Percentiles rank a stretch among this genome's conserved stretches.
These are phyloP conservation scores for Myanophis thanlyinensis DNA, from an alignment of 2,113 vertebrate species.

Conservation along the genomic window DNA sequence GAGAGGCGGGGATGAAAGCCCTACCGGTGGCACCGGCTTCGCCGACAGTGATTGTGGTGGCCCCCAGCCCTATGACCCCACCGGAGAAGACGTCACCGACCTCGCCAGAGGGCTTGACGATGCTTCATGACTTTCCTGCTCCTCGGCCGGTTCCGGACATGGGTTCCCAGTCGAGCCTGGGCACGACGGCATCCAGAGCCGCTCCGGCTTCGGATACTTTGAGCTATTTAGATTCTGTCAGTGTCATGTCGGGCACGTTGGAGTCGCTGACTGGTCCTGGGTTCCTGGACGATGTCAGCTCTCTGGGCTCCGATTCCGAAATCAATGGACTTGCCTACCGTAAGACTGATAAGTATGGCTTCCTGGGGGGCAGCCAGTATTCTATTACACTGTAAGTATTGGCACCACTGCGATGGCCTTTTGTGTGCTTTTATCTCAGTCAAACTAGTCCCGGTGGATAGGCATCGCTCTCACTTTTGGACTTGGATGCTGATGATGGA, in stretches of 20 bases:
- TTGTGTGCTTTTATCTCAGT: neutral
- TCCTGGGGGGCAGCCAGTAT: conserved; percentile 86
- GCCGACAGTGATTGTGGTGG: conserved; percentile 52
- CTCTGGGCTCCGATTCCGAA: conserved; percentile 87
- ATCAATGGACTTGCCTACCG: conserved; percentile 78
- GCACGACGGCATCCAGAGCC: conserved; percentile 52
- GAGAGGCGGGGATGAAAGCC: neutral
- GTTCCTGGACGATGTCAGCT: conserved; percentile 80
- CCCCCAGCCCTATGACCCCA: conserved; percentile 26
- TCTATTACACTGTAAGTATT: conserved; percentile 77
- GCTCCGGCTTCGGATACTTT: conserved; percentile 78
- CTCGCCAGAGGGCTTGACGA: neutral
- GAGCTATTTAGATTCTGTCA: conserved; percentile 87
- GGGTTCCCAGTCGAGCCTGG: conserved; percentile 58
- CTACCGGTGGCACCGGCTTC: conserved; percentile 30
- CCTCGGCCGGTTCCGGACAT: conserved; percentile 42
- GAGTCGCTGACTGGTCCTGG: conserved; percentile 78
- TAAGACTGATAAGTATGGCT: conserved; percentile 90
- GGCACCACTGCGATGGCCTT: neutral
- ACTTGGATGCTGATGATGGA: neutral
- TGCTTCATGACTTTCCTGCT: conserved; percentile 27
- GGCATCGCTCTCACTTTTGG: neutral
- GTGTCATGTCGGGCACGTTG: conserved; percentile 87
- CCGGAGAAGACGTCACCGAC: neutral
- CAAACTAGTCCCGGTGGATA: neutral